phyloP scores from a whole-genome alignment of 2,113 vertebrate species.

The Felis catus region DNA sequence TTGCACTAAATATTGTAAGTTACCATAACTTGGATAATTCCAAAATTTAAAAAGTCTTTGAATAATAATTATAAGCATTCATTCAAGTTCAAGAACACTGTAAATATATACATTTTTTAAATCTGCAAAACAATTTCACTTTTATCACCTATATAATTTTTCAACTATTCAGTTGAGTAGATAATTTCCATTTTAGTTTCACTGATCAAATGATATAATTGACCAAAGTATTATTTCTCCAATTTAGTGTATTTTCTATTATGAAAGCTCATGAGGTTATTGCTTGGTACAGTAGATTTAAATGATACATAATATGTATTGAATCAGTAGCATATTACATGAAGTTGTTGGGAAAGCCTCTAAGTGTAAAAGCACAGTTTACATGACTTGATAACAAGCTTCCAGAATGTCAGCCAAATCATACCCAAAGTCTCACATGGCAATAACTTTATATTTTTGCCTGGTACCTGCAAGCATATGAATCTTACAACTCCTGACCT shows the following conservation, averaged over 20 bases:
- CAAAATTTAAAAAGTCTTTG: neutral
- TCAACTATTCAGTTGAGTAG: neutral
- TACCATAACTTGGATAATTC: neutral
- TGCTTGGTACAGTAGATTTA: neutral
- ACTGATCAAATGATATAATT: neutral
- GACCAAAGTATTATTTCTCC: neutral
- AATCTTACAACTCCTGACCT: neutral
- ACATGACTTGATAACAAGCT: neutral
- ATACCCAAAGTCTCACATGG: neutral
- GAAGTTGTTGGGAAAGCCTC: neutral
- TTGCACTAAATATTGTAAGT: neutral
- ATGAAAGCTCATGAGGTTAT: neutral
- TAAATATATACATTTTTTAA: neutral
- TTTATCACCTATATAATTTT: neutral
- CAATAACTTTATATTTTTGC: neutral
- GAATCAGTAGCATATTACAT: neutral
- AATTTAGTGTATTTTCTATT: neutral
- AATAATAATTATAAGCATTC: neutral
- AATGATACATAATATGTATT: neutral
- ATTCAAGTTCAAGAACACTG: neutral
- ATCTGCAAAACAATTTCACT: neutral
- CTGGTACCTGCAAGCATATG: neutral
- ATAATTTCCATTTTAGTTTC: slow-evolving; percentile 20
- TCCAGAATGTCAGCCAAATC: neutral
- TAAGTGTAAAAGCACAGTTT: neutral